Conservation (phyloP, 2,797 vertebrate species). For the Babyrousa celebensis region DNA sequence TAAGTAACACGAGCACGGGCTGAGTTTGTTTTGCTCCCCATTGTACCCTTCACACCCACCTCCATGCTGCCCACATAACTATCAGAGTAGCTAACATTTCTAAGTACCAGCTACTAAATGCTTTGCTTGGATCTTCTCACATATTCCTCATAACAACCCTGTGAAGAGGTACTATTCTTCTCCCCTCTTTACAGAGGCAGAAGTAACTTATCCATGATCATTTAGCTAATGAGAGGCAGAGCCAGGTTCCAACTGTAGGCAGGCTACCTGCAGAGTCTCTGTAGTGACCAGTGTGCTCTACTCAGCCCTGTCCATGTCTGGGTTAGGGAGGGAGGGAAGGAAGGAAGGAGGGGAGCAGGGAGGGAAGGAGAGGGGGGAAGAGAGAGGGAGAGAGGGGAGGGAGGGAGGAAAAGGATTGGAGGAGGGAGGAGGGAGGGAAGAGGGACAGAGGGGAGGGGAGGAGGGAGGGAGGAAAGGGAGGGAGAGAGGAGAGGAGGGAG, state of each 20-base stretch:
- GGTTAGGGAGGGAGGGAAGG: neutral
- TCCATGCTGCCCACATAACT: neutral
- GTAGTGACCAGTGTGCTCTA: too few relatives aligned
- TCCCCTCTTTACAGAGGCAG: neutral
- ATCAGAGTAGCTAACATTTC: neutral
- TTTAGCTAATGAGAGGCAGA: neutral
- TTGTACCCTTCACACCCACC: neutral
- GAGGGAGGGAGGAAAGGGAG: too few relatives aligned
- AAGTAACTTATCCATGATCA: neutral
- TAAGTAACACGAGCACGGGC: neutral
- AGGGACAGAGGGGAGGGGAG: neutral
- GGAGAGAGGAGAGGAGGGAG: too few relatives aligned
- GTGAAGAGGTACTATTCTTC: neutral
- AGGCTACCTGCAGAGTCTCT: neutral
- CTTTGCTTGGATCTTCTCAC: neutral
- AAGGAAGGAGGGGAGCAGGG: too few relatives aligned
- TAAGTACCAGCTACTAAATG: neutral
- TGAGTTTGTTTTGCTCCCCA: neutral
- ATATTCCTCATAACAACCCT: neutral
- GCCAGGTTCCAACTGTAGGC: neutral
- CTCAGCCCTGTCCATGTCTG: neutral
- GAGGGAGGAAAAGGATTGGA: too few relatives aligned
- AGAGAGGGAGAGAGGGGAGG: too few relatives aligned
- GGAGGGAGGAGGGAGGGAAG: too few relatives aligned
- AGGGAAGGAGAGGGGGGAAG: too few relatives aligned